phyloP scores from a whole-genome alignment of 2,797 vertebrate species.

The Caiman crocodilus region DNA sequence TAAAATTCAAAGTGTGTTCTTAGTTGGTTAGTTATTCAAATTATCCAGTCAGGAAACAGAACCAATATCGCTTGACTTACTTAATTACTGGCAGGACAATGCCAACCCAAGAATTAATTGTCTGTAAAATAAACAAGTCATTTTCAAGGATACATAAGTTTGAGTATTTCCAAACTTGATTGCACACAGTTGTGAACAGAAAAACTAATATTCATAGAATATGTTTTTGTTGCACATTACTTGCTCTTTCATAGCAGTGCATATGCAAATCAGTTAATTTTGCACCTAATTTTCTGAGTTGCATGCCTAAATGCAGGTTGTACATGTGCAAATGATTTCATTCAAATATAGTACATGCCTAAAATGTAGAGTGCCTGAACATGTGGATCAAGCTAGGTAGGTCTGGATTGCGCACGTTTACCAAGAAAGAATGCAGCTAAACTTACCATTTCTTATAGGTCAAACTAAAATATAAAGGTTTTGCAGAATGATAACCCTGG shows the following conservation, averaged over 20 bases:
- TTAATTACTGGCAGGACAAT: constrained; percentile 27
- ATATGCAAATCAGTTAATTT: constrained; percentile 75
- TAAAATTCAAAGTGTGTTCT: constrained; percentile 8
- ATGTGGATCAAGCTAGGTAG: not conserved
- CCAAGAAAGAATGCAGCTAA: constrained; percentile 3
- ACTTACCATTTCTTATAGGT: constrained; percentile 10
- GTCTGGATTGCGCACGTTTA: constrained; percentile 30
- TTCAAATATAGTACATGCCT: constrained; percentile 66
- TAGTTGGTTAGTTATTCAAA: not conserved
- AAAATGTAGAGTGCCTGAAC: constrained; percentile 45
- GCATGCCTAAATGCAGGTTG: constrained; percentile 72
- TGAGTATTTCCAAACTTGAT: constrained; percentile 52
- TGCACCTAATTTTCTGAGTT: constrained; percentile 71
- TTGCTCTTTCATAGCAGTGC: constrained; percentile 55
- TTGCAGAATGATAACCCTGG: not conserved
- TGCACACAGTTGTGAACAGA: constrained; percentile 65
- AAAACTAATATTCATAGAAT: constrained; percentile 72
- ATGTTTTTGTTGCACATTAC: constrained; percentile 61
- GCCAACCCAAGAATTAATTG: constrained; percentile 11
- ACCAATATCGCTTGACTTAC: not conserved
- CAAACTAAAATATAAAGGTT: constrained; percentile 10
- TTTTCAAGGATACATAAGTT: constrained; percentile 46
- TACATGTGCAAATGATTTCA: constrained; percentile 70
- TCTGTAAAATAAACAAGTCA: constrained; percentile 38
- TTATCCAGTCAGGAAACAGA: not conserved